Conservation (phyloP, 2,888 invertebrate genomes). For the Nebria salina region DNA sequence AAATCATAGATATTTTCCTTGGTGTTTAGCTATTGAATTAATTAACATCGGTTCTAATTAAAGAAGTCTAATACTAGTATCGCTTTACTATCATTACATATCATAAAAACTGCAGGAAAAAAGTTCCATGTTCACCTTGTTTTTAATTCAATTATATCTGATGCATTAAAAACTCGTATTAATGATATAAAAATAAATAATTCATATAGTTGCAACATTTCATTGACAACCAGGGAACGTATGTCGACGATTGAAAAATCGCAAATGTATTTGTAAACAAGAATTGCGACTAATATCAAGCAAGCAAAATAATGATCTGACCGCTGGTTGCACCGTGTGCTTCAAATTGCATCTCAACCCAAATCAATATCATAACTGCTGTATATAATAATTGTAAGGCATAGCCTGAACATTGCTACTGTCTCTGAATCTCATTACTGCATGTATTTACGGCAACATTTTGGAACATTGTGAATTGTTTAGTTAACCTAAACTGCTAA, state of each 20-base stretch:
- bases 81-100: constrained; percentile 2
- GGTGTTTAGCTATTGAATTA: constrained; percentile 18
- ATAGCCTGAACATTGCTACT: not conserved
- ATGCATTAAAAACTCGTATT: constrained; percentile 21
- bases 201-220: constrained; percentile 22
- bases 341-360: not conserved
- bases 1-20: constrained; percentile 17
- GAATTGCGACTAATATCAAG: not conserved
- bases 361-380: not conserved
- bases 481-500: not conserved
- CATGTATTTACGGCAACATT: not conserved
- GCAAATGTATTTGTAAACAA: not conserved
- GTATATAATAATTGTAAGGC: not conserved
- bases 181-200: constrained; percentile 23
- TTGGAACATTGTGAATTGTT: not conserved
- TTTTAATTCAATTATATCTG: constrained; percentile 31
- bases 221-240: constrained; percentile 9
- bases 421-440: not conserved
- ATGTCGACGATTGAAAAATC: constrained; percentile 8
- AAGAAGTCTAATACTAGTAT: constrained; percentile 15
- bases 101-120: not conserved
- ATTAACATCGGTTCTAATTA: constrained; percentile 24
- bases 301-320: not conserved
- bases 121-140: constrained; percentile 20
- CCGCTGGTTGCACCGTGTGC: constrained; percentile 5